A percentile compares a stretch with the other conserved stretches of the same genome.
Evolutionary conservation across 2,113 vertebrate genomes (phyloP).

Genomic region (Engraulis encrasicolus): DNA sequence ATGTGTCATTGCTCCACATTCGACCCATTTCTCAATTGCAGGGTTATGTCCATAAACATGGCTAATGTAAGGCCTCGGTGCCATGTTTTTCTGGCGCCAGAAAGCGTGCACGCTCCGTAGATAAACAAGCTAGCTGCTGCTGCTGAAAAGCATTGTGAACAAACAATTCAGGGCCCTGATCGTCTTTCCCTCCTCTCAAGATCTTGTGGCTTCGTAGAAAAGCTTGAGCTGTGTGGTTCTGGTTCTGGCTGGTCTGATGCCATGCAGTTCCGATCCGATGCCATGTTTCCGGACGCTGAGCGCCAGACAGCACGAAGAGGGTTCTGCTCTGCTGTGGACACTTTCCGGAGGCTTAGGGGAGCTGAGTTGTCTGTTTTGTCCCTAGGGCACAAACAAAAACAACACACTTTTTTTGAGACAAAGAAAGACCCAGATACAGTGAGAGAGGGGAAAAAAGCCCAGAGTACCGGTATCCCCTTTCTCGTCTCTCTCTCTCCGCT

Average conservation of each 20-base stretch:
- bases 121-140: not conserved
- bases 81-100: not conserved
- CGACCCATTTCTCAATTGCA: not conserved
- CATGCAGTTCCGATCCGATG: not conserved
- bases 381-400: constrained; percentile 1
- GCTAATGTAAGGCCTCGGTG: not conserved
- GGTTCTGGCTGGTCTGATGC: not conserved
- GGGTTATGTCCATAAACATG: not conserved
- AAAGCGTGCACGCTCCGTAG: not conserved
- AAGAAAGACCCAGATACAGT: constrained; percentile 1
- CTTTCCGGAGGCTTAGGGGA: not conserved
- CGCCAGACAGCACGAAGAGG: not conserved
- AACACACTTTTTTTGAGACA: not conserved
- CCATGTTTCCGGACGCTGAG: constrained; percentile 17
- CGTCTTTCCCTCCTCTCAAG: not conserved
- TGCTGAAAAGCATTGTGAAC: not conserved
- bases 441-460: not conserved
- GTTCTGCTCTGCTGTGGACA: not conserved
- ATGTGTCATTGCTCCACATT: not conserved
- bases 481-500: not conserved
- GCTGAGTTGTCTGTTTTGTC: not conserved
- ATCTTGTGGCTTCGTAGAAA: too few relatives aligned
- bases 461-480: not conserved
- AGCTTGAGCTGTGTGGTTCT: too few relatives aligned
- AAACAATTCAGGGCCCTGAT: not conserved